phyloP scores from a whole-genome alignment of 2,888 invertebrate genomes.

The Andrena bicolor region DNA sequence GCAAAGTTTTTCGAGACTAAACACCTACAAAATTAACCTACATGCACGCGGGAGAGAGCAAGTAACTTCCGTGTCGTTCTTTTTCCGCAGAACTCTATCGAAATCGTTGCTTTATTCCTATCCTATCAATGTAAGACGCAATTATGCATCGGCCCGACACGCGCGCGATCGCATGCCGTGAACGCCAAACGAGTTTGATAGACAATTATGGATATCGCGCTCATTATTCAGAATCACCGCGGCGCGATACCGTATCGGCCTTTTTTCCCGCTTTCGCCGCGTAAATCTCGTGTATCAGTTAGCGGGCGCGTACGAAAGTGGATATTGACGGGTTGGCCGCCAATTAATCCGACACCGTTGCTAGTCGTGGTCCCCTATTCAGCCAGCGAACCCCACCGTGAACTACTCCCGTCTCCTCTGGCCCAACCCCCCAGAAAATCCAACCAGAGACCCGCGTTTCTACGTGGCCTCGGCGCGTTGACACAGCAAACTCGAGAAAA shows the following conservation, averaged over 20 bases:
- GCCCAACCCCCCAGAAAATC: constrained; percentile 5
- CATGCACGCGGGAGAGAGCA: not conserved
- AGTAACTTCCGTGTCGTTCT: not conserved
- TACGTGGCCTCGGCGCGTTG: not conserved
- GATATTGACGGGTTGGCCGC: constrained; percentile 31
- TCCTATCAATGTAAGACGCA: not conserved
- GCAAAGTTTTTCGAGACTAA: not conserved
- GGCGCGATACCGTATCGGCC: constrained; percentile 37
- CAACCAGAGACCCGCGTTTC: not conserved
- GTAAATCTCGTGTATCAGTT: constrained; percentile 53
- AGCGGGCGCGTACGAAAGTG: constrained; percentile 38
- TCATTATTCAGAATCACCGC: constrained; percentile 51
- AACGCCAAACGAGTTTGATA: constrained; percentile 46
- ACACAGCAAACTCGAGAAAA: constrained; percentile 13
- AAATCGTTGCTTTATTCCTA: not conserved
- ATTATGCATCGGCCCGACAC: constrained; percentile 28
- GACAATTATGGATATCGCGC: constrained; percentile 58
- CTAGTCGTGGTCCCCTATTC: not conserved
- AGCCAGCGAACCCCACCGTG: not conserved
- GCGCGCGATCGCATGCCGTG: constrained; percentile 6
- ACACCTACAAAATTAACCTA: constrained; percentile 24
- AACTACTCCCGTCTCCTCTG: not conserved
- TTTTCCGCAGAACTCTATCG: not conserved
- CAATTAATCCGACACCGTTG: constrained; percentile 47
- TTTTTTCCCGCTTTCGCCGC: constrained; percentile 45